Conservation (phyloP, 2,113 vertebrate species). For the Poeciliopsis retropinna region DNA sequence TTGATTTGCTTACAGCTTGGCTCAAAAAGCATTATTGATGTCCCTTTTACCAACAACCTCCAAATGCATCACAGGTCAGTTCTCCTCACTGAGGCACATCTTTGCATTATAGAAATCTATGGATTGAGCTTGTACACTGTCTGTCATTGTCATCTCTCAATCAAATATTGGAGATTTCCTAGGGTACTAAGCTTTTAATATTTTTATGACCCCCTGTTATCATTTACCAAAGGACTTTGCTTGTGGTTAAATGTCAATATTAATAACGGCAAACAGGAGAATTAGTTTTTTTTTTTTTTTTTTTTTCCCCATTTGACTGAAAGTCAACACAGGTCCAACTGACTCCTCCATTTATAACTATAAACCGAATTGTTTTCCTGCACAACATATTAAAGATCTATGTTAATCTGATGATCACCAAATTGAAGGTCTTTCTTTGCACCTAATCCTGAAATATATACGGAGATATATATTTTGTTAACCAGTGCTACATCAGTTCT, state of each 20-base stretch:
- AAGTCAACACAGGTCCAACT: too few relatives aligned
- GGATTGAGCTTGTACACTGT: conserved; percentile 44
- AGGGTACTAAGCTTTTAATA: conserved; percentile 10
- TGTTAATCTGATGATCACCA: too few relatives aligned
- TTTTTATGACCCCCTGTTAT: conserved; percentile 34
- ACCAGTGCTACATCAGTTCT: not conserved
- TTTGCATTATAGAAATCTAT: conserved; percentile 62
- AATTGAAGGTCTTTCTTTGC: too few relatives aligned
- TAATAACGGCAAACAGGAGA: conserved; percentile 47
- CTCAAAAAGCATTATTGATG: conserved; percentile 73
- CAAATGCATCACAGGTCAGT: conserved; percentile 64
- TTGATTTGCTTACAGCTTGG: conserved; percentile 69
- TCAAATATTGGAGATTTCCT: conserved; percentile 51
- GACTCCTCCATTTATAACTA: too few relatives aligned
- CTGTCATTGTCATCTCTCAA: conserved; percentile 56
- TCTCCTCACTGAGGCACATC: conserved; percentile 60
- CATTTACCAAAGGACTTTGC: conserved; percentile 58
- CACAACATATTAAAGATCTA: too few relatives aligned
- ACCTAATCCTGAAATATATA: too few relatives aligned
- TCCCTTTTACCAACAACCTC: conserved; percentile 60
- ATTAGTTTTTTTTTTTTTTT: too few relatives aligned
- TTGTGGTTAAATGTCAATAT: conserved; percentile 64
- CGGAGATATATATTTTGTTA: not conserved
- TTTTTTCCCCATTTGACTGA: not conserved
- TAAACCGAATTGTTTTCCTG: too few relatives aligned